Percentiles rank a stretch among this genome's conserved stretches.
Evolutionary conservation across 2,888 invertebrate genomes (phyloP).

Genomic region (Volucella inanis): DNA sequence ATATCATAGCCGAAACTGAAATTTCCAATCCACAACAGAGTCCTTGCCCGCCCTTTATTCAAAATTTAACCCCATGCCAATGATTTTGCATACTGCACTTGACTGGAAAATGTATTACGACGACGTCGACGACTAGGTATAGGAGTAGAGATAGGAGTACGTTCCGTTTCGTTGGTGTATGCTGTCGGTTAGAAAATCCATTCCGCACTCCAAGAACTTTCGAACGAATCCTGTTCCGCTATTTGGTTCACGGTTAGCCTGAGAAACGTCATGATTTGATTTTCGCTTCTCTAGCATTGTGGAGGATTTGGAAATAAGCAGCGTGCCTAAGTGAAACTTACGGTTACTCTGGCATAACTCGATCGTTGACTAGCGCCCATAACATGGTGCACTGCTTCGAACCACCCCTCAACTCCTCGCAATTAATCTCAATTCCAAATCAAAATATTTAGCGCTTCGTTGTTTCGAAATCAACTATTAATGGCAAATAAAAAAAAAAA

Average conservation of each 20-base stretch:
- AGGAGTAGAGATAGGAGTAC: too few relatives aligned
- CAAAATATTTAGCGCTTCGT: conserved; percentile 41
- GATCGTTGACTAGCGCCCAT: conserved; percentile 44
- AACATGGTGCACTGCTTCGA: not conserved
- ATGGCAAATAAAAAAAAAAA: conserved; percentile 42
- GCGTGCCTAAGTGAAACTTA: not conserved
- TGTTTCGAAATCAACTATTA: conserved; percentile 64
- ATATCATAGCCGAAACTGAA: conserved; percentile 57
- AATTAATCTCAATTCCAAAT: conserved; percentile 65
- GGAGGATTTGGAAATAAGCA: not conserved
- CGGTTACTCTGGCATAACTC: not conserved
- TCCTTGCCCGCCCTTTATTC: conserved; percentile 5
- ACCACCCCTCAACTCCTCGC: not conserved
- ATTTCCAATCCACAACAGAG: conserved; percentile 27
- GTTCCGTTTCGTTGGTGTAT: conserved; percentile 31
- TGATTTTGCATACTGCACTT: conserved; percentile 46
- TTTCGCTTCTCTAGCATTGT: not conserved
- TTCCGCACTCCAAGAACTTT: conserved; percentile 67
- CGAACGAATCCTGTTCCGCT: conserved; percentile 12
- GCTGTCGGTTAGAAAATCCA: conserved; percentile 63
- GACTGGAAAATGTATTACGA: conserved; percentile 53
- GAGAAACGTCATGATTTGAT: conserved; percentile 37
- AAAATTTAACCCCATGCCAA: conserved; percentile 5
- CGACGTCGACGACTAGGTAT: not conserved
- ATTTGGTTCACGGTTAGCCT: conserved; percentile 32